Conservation (phyloP, 2,797 vertebrate species). For the Crenichthys baileyi region DNA sequence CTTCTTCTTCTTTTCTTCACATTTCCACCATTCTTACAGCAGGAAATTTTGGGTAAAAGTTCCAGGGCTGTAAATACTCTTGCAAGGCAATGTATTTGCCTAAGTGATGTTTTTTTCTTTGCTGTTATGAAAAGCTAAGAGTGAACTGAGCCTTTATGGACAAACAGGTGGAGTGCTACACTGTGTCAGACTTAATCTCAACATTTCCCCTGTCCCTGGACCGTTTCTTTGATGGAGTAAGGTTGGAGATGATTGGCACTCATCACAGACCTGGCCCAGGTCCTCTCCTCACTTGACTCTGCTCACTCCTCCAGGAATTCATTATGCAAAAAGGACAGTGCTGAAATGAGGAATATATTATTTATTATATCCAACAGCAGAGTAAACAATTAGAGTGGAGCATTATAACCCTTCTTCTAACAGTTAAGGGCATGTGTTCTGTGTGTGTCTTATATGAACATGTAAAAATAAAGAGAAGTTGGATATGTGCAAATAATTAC, state of each 20-base stretch:
- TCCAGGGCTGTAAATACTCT: not conserved
- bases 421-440: slow-evolving; percentile 44
- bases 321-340: slow-evolving; percentile 56
- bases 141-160: not conserved
- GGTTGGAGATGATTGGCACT: slow-evolving; percentile 59
- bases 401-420: slow-evolving; percentile 17
- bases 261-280: slow-evolving; percentile 39
- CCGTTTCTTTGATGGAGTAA: slow-evolving; percentile 37
- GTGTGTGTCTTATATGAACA: slow-evolving; percentile 37
- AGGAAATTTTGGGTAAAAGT: not conserved
- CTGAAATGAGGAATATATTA: slow-evolving; percentile 46
- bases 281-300: slow-evolving; percentile 41
- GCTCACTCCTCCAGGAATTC: slow-evolving; percentile 49
- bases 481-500: slow-evolving; percentile 46
- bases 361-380: slow-evolving; percentile 47
- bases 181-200: slow-evolving; percentile 37
- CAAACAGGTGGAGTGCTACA: not conserved
- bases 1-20: too few species aligned
- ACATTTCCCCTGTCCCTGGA: slow-evolving; percentile 1
- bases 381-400: slow-evolving; percentile 50
- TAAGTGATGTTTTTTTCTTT: not conserved
- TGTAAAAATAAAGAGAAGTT: slow-evolving; percentile 34
- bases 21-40: not conserved
- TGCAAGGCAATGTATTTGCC: not conserved
- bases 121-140: not conserved